Percentiles rank a stretch among this genome's conserved stretches.
Evolutionary conservation across 2,113 vertebrate species (phyloP).

Genomic region (Nothocercus julius): DNA sequence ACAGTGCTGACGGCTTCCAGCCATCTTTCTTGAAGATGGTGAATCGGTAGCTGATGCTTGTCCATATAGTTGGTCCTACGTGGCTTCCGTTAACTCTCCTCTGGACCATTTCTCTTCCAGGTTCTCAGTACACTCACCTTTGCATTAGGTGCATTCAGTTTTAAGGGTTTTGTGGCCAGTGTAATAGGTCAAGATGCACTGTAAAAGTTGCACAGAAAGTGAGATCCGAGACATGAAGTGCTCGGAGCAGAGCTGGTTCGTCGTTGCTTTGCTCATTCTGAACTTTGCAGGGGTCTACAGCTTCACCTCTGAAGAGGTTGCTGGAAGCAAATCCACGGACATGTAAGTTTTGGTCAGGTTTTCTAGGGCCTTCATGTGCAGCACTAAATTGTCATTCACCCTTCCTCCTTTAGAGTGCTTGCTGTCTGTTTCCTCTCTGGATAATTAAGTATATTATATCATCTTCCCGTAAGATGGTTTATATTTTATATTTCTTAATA

Average conservation of each 20-base stretch:
- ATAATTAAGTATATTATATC: background rate
- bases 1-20: background rate
- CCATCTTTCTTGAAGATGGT: background rate
- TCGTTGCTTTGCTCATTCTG: background rate
- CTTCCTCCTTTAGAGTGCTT: background rate
- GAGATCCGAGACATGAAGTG: background rate
- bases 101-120: background rate
- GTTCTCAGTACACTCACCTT: background rate
- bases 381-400: background rate
- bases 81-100: background rate
- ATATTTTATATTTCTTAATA: background rate
- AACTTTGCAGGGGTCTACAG: background rate
- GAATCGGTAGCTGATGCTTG: background rate
- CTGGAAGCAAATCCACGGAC: background rate
- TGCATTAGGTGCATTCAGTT: accelerated
- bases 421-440: background rate
- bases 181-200: background rate
- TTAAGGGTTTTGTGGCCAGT: background rate
- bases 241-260: background rate
- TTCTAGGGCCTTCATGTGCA: background rate
- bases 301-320: background rate
- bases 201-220: background rate
- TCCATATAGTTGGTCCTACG: background rate
- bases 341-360: background rate
- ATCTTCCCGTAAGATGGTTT: background rate